Conservation (phyloP, 2,888 invertebrate genomes). For the Bombyx huttoni region DNA sequence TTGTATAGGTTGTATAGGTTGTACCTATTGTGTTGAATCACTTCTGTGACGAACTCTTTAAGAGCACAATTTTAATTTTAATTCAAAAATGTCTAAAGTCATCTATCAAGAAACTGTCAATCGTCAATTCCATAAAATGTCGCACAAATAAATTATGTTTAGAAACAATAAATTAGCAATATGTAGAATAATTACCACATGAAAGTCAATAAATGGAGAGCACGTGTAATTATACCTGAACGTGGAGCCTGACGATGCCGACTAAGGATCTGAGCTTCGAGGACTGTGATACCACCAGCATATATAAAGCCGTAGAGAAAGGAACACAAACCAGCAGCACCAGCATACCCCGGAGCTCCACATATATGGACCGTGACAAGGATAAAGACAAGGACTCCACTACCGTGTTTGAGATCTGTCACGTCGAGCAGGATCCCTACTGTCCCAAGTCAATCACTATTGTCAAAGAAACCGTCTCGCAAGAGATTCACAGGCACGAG, state of each 20-base stretch:
- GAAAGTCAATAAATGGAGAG: neutral
- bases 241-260: constrained; percentile 22
- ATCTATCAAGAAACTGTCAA: no score
- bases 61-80: no score
- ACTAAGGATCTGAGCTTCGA: constrained; percentile 14
- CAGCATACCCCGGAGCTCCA: neutral
- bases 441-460: constrained; percentile 17
- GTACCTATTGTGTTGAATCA: no score
- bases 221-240: neutral
- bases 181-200: neutral
- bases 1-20: no score
- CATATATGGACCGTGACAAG: neutral
- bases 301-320: constrained; percentile 15
- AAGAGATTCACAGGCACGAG: constrained; percentile 16
- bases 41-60: no score
- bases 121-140: no score
- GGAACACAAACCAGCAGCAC: constrained; percentile 23
- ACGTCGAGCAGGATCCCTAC: constrained; percentile 21
- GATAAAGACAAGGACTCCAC: constrained; percentile 13
- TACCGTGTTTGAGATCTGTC: constrained; percentile 22
- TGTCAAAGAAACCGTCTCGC: constrained; percentile 21
- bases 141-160: constrained; percentile 4
- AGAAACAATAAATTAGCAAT: neutral
- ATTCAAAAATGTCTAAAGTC: no score
- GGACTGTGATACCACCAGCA: constrained; percentile 10